phyloP scores from a whole-genome alignment of 2,113 vertebrate genomes.

The Bombycilla garrulus region DNA sequence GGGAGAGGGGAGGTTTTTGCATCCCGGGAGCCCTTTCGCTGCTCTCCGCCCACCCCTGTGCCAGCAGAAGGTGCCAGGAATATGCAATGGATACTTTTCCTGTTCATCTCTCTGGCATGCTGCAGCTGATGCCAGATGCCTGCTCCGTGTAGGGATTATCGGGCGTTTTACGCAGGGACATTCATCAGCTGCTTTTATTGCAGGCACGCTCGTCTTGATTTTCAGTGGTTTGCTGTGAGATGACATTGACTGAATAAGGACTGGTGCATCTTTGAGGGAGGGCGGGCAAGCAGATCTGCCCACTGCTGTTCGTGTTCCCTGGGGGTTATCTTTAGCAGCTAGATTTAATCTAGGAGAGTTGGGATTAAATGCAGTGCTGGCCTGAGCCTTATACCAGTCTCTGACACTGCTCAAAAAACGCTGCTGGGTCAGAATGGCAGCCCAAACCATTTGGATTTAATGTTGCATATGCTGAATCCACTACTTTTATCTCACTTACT shows the following conservation, averaged over 20 bases:
- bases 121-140: neutral
- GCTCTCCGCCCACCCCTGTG: neutral
- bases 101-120: constrained; percentile 11
- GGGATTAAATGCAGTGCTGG: neutral
- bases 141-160: constrained; percentile 9
- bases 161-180: neutral
- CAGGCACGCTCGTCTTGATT: neutral
- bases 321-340: constrained; percentile 56
- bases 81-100: neutral
- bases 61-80: constrained; percentile 15
- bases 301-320: constrained; percentile 16
- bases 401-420: neutral
- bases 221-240: constrained; percentile 13
- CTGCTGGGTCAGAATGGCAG: neutral
- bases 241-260: constrained; percentile 66
- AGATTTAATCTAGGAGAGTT: constrained; percentile 3
- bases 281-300: neutral
- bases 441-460: neutral
- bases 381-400: neutral
- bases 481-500: neutral
- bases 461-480: neutral
- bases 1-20: neutral
- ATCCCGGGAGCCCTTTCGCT: neutral
- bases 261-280: constrained; percentile 11
- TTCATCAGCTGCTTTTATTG: constrained; percentile 39